These are phyloP conservation scores for Aphelenchoides fujianensis DNA, from an alignment of 1,140 invertebrate genomes.

Conservation along the genomic window DNA sequence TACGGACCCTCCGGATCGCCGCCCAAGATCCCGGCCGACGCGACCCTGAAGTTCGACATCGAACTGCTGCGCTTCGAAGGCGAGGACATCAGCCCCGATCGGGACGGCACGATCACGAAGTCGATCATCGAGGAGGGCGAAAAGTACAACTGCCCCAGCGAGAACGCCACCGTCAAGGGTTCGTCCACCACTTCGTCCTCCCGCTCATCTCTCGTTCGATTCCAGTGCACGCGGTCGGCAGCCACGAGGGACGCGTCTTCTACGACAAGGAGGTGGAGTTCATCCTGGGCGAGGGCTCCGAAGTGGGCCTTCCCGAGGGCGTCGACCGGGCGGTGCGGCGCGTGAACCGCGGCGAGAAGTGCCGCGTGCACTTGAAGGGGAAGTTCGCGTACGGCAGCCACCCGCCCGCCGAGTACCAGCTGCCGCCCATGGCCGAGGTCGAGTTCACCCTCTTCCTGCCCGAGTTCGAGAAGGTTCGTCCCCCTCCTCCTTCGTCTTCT, in stretches of 20 bases:
- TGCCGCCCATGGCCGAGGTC: constrained; percentile 75
- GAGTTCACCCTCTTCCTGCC: constrained; percentile 70
- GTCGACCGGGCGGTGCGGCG: constrained; percentile 79
- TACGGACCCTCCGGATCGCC: constrained; percentile 80
- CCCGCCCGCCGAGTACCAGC: constrained; percentile 72
- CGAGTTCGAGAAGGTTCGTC: constrained; percentile 78
- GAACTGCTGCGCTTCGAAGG: constrained; percentile 66
- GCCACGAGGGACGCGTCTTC: constrained; percentile 70
- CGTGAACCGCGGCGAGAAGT: constrained; percentile 79
- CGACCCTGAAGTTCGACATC: constrained; percentile 85
- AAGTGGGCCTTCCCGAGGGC: constrained; percentile 74
- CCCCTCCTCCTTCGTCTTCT: not conserved
- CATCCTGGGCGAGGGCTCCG: constrained; percentile 78
- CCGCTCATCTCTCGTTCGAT: constrained; percentile 65
- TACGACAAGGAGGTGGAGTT: constrained; percentile 77
- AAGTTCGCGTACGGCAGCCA: constrained; percentile 77
- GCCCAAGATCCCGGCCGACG: constrained; percentile 82
- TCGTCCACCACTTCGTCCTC: not conserved
- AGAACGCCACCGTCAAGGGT: constrained; percentile 69
- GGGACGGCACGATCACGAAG: constrained; percentile 76
- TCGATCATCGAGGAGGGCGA: constrained; percentile 72
- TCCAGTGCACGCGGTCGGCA: constrained; percentile 77
- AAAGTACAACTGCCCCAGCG: constrained; percentile 72
- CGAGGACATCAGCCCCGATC: too few species aligned
- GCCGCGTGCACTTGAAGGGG: constrained; percentile 71